Conservation (phyloP, 2,888 invertebrate genomes). For the Neria commutata region DNA sequence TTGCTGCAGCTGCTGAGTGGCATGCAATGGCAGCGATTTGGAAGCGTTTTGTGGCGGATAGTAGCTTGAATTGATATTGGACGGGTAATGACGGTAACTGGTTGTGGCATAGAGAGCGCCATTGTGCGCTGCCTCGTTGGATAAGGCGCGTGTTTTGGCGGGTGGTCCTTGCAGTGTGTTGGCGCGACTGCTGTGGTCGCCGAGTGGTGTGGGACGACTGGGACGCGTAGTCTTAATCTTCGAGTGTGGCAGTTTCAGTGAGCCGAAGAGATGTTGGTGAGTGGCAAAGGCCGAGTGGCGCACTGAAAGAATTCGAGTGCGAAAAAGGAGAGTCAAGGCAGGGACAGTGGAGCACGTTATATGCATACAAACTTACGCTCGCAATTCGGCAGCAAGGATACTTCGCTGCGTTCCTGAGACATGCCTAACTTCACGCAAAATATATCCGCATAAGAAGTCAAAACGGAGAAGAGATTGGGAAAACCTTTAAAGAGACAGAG, state of each 20-base stretch:
- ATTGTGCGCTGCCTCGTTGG: slow-evolving; percentile 33
- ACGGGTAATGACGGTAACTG: neutral
- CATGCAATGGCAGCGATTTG: neutral
- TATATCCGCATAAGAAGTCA: slow-evolving; percentile 56
- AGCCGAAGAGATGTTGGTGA: slow-evolving; percentile 42
- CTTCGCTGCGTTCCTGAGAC: slow-evolving; percentile 53
- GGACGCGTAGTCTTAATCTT: slow-evolving; percentile 39
- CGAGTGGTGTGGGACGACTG: slow-evolving; percentile 35
- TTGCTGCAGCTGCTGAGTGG: neutral
- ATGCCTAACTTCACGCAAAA: slow-evolving; percentile 49
- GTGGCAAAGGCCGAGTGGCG: slow-evolving; percentile 27
- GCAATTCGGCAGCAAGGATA: slow-evolving; percentile 49
- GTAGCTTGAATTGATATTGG: neutral
- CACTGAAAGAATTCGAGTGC: slow-evolving; percentile 29
- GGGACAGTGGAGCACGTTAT: neutral
- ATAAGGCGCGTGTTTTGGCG: slow-evolving; percentile 45
- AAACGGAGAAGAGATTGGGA: slow-evolving; percentile 55
- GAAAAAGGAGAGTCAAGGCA: neutral
- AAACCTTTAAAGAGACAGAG: slow-evolving; percentile 37
- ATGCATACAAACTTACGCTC: slow-evolving; percentile 45
- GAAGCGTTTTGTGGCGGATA: neutral
- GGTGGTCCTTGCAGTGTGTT: slow-evolving; percentile 34
- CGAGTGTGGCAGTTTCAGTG: slow-evolving; percentile 39
- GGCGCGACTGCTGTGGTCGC: slow-evolving; percentile 42
- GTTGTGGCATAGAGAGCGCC: neutral